Base-by-base conservation (phyloP, 53 echinoderm and acorn worm genomes). In the Luidia sarsii region DNA sequence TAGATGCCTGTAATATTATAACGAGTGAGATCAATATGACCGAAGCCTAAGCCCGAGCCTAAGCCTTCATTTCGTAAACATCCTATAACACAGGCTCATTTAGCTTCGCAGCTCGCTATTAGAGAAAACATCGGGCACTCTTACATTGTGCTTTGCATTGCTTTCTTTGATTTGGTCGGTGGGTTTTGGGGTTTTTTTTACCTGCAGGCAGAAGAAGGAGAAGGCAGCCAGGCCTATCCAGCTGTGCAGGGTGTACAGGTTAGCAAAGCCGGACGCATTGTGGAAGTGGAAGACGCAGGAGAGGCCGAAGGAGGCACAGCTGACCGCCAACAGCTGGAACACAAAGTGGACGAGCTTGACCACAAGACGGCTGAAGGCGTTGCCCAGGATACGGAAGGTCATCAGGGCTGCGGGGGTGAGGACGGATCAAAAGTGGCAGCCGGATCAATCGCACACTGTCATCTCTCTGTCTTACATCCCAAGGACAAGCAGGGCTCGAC, bases 191-290 rank as follows among this genome's bases (percentile, higher is more conserved):
- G n/a, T n/a, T n/a, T 74, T 49, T 7, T 33, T 69, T 74, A 94
- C 96, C 96, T 96, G 93, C 10, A 88, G 43, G 2, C 83, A 77
- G 59, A 92, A 93, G 66, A 96, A 77, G 33, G 64, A 20, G 31
- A 91, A 91, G 0, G 96, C 91, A 23, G 69, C 24, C 2, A 96
- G 53, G 7, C 96, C 96, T 29, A 94, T 32, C 96, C 96, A 96
- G 70, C 96, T 96, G 50, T 96, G 96, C 15, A 96, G 68, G n/a
- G 83, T 83, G 84, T 90, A 93, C 50, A 93, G 23, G 83, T 96
- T 91, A 2, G 80, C 3, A 51, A 68, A 54, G 4, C 74, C 67
- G 7, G 59, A 66, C 5, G 69, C 75, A 41, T 96, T 96, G 49
- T 96, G 96, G 52, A 65, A 90, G 10, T 89, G 82, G 52, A 96